Evolutionary conservation across 2,797 vertebrate genomes (phyloP).

Genomic region (Columba guinea): DNA sequence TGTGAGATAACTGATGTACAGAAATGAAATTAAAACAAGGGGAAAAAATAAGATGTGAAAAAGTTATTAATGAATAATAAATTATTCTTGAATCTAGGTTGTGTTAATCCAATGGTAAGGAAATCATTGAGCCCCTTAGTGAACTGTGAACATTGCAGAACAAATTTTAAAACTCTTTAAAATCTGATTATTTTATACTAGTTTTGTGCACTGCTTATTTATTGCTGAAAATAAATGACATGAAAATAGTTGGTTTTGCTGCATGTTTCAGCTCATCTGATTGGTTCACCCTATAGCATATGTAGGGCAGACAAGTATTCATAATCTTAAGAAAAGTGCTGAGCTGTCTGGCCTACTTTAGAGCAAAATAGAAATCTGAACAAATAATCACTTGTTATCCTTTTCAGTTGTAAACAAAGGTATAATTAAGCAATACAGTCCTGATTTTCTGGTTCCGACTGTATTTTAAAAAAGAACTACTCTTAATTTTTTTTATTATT

Average conservation of each 20-base stretch:
- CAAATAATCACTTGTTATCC: constrained; percentile 35
- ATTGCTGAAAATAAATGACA: neutral
- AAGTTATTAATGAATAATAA: neutral
- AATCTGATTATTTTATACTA: neutral
- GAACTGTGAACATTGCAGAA: neutral
- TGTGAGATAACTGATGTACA: neutral
- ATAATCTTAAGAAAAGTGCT: constrained; percentile 61
- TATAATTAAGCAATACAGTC: neutral
- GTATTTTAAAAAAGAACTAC: neutral
- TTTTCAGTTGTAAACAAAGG: constrained; percentile 10
- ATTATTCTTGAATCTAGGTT: neutral
- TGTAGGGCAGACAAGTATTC: constrained; percentile 63
- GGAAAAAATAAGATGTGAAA: neutral
- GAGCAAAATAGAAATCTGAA: constrained; percentile 8
- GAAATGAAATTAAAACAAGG: neutral
- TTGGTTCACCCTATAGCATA: constrained; percentile 37
- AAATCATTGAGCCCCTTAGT: neutral
- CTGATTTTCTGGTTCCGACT: neutral
- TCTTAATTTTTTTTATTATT: neutral
- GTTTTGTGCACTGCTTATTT: neutral
- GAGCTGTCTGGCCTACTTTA: constrained; percentile 59
- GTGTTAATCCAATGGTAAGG: neutral
- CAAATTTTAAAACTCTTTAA: neutral
- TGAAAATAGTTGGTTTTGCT: neutral
- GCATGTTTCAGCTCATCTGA: neutral